Evolutionary conservation across 2,888 invertebrate species (phyloP).

Genomic region (Adela reaumurella): DNA sequence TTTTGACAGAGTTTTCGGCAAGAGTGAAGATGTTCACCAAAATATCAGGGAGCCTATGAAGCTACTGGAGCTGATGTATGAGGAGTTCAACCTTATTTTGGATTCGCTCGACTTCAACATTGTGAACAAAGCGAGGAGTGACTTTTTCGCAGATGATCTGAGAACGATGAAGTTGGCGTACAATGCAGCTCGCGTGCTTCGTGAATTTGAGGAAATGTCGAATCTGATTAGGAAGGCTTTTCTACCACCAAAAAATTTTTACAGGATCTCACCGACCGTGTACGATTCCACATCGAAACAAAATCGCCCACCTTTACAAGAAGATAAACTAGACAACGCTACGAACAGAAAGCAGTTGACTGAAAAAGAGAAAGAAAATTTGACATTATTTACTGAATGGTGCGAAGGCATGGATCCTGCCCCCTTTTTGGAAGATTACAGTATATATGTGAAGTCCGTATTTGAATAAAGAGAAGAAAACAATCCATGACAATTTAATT

Average conservation of each 20-base stretch:
- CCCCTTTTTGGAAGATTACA: conserved; percentile 32
- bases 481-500: too few relatives aligned
- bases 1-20: conserved; percentile 43
- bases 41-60: conserved; percentile 43
- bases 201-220: conserved; percentile 42
- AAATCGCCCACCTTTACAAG: too few relatives aligned
- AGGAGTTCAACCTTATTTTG: conserved; percentile 38
- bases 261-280: too few relatives aligned
- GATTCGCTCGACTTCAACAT: conserved; percentile 41
- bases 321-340: conserved; percentile 18
- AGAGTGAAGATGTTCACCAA: conserved; percentile 45
- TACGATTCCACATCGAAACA: too few relatives aligned
- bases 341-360: conserved; percentile 26
- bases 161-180: conserved; percentile 41
- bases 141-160: conserved; percentile 42
- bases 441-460: conserved; percentile 29
- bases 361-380: conserved; percentile 31
- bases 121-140: conserved; percentile 38
- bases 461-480: too few relatives aligned
- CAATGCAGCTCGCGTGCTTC: conserved; percentile 36
- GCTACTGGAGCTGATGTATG: conserved; percentile 44
- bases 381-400: conserved; percentile 41
- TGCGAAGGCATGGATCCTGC: conserved; percentile 38
- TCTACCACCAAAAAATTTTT: conserved; percentile 29
- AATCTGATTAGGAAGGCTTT: conserved; percentile 46